Percentiles rank a stretch among this genome's conserved stretches.
These are phyloP conservation scores for Mesocentrotus franciscanus DNA, from an alignment of 53 echinoderm and acorn worm genomes.

Conservation along the genomic window DNA sequence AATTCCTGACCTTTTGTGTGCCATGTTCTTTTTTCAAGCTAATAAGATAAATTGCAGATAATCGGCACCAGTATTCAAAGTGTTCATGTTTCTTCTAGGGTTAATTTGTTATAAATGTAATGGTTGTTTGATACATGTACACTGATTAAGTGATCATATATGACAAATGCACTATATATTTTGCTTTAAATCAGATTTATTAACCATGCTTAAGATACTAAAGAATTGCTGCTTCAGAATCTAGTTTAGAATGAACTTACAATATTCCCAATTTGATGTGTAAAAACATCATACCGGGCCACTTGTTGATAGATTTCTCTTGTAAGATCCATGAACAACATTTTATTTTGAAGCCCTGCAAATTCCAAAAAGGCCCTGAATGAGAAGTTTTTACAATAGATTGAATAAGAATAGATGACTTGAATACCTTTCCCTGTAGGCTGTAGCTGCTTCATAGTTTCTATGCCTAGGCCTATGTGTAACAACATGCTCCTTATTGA, in stretches of 20 bases:
- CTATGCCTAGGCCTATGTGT: no score
- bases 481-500: no score
- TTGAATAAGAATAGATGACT: no score
- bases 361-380: neutral
- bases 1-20: neutral
- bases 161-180: neutral
- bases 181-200: neutral
- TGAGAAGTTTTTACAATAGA: neutral
- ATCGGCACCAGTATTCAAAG: neutral
- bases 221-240: neutral
- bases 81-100: neutral
- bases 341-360: neutral
- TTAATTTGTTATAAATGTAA: neutral
- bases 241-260: neutral
- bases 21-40: conserved; percentile 6
- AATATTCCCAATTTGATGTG: neutral
- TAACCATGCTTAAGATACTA: neutral
- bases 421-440: no score
- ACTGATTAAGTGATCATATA: neutral
- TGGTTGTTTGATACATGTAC: neutral
- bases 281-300: no score
- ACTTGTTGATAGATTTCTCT: neutral
- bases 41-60: conserved; percentile 23
- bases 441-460: no score
- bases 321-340: neutral